phyloP scores from a whole-genome alignment of 1,140 invertebrate species.

The Hylyphantes graminicola region DNA sequence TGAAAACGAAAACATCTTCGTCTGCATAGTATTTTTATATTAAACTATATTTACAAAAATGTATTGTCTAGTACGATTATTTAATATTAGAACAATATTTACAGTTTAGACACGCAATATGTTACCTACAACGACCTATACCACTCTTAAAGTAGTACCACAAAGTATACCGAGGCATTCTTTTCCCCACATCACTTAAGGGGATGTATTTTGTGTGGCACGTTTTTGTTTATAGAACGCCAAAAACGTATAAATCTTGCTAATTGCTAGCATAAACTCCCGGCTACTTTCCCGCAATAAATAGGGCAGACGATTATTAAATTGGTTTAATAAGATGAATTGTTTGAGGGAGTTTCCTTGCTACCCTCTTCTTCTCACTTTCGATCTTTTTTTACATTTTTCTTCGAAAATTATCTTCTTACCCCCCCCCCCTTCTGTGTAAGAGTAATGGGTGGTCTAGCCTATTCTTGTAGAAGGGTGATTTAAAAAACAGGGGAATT shows the following conservation, averaged over 20 bases:
- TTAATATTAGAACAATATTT: no score
- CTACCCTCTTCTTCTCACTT: background rate
- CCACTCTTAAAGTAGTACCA: no score
- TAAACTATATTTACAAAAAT: no score
- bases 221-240: conserved; percentile 48
- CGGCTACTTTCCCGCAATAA: conserved; percentile 27
- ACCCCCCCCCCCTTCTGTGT: background rate
- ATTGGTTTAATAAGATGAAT: conserved; percentile 49
- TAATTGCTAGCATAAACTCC: conserved; percentile 51
- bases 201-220: conserved; percentile 38
- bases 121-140: no score
- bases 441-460: background rate
- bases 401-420: background rate
- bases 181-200: conserved; percentile 5
- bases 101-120: no score
- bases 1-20: no score
- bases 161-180: background rate
- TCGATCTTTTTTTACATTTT: background rate
- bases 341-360: background rate
- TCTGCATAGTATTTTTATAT: no score
- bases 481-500: no score
- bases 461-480: no score
- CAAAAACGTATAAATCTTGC: conserved; percentile 42
- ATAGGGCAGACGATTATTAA: conserved; percentile 42
- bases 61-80: no score